A percentile compares a stretch with the other conserved stretches of the same genome.
These are phyloP conservation scores for Salmo trutta DNA, from an alignment of 2,797 vertebrate species.

Conservation along the genomic window DNA sequence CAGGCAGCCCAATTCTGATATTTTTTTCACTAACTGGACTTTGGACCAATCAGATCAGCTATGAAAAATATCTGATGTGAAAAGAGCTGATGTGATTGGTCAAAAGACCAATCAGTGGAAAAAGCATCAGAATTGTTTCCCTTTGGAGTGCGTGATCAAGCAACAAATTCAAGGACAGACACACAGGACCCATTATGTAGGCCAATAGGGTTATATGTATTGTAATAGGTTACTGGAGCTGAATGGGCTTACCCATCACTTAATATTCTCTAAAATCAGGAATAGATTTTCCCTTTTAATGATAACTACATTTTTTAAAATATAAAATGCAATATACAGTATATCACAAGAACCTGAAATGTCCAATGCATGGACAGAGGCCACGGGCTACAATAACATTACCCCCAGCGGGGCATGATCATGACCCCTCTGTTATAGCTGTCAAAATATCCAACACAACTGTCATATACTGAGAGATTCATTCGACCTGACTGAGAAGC, in stretches of 20 bases:
- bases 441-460: too few relatives aligned
- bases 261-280: too few relatives aligned
- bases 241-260: not conserved
- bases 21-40: not conserved
- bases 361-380: not conserved
- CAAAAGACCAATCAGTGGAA: too few relatives aligned
- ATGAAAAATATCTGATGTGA: too few relatives aligned
- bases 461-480: too few relatives aligned
- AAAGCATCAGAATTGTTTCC: too few relatives aligned
- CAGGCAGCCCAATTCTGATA: too few relatives aligned
- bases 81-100: too few relatives aligned
- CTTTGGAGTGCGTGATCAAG: not conserved
- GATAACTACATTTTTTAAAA: conserved; percentile 13
- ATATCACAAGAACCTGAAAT: not conserved
- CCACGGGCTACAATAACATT: not conserved
- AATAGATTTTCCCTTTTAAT: conserved; percentile 23
- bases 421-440: not conserved
- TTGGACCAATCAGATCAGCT: too few relatives aligned
- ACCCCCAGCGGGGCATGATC: not conserved
- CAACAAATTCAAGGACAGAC: not conserved
- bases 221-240: not conserved
- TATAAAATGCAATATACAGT: conserved; percentile 38
- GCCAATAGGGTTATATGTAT: not conserved
- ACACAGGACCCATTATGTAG: not conserved
- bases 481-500: too few relatives aligned